phyloP scores from a whole-genome alignment of 1,140 invertebrate species.

The Psilanteris sp. region DNA sequence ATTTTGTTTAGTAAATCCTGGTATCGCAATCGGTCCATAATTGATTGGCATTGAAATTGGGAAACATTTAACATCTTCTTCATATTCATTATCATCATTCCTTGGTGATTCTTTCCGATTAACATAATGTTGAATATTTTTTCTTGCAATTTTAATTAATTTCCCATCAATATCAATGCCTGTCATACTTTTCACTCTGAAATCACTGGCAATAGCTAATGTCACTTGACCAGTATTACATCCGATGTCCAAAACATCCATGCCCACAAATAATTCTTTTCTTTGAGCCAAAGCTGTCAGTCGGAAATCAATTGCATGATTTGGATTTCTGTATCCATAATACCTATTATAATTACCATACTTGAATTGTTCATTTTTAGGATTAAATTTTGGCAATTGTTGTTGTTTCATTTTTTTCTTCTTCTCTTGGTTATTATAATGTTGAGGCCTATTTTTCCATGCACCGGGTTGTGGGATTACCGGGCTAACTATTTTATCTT shows the following conservation, averaged over 20 bases:
- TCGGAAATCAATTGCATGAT: slow-evolving; percentile 89
- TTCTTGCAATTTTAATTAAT: slow-evolving; percentile 90
- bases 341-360: slow-evolving; percentile 98
- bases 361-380: slow-evolving; percentile 89
- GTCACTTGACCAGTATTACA: slow-evolving; percentile 98
- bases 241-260: slow-evolving; percentile 97
- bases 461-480: slow-evolving; percentile 93
- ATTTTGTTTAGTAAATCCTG: slow-evolving; percentile 81
- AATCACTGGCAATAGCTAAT: slow-evolving; percentile 90
- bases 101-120: slow-evolving; percentile 78
- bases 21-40: slow-evolving; percentile 88
- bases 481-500: slow-evolving; percentile 95
- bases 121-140: slow-evolving; percentile 90
- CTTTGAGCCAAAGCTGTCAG: slow-evolving; percentile 89
- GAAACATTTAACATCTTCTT: slow-evolving; percentile 77
- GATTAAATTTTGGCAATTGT: slow-evolving; percentile 85
- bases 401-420: slow-evolving; percentile 71
- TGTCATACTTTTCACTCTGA: slow-evolving; percentile 90
- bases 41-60: slow-evolving; percentile 92
- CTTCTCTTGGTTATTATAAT: slow-evolving; percentile 74
- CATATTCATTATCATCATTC: slow-evolving; percentile 66
- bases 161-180: slow-evolving; percentile 97
- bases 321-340: slow-evolving; percentile 95
- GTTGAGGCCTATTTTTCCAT: slow-evolving; percentile 82
- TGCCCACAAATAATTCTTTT: slow-evolving; percentile 91